phyloP scores from a whole-genome alignment of 2,797 vertebrate species.

The Gadopsis marmoratus region DNA sequence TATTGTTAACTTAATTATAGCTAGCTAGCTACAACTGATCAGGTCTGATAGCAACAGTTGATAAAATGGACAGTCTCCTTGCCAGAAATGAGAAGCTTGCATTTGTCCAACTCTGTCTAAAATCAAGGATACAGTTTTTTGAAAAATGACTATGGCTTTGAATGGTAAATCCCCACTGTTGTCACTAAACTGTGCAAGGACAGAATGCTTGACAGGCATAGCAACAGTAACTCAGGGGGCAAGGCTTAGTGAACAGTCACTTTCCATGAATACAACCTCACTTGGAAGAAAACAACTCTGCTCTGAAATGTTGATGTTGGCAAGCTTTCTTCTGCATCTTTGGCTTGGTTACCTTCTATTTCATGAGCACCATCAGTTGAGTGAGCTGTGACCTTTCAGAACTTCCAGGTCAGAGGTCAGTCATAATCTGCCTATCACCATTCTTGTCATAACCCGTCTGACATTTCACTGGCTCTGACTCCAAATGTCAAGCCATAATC shows the following conservation, averaged over 20 bases:
- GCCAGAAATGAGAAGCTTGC: background rate
- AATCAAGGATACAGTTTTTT: background rate
- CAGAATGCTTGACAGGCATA: background rate
- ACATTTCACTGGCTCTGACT: slow-evolving; percentile 82
- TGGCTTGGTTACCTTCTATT: slow-evolving; percentile 36
- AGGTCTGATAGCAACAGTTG: background rate
- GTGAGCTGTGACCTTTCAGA: slow-evolving; percentile 77
- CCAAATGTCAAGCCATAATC: slow-evolving; percentile 86
- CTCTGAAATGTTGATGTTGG: slow-evolving; percentile 30
- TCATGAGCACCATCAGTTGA: slow-evolving; percentile 58
- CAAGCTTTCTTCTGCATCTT: slow-evolving; percentile 39
- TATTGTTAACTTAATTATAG: background rate
- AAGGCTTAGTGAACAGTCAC: background rate
- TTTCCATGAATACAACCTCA: slow-evolving; percentile 15
- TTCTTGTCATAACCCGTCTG: slow-evolving; percentile 83
- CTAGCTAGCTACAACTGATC: too few species aligned
- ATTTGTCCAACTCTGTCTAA: background rate
- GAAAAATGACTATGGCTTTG: background rate
- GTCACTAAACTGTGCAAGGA: background rate
- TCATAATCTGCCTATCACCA: slow-evolving; percentile 84
- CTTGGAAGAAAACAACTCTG: background rate
- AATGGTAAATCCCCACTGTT: background rate
- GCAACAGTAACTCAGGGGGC: background rate
- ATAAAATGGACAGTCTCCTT: background rate
- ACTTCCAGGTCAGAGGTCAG: slow-evolving; percentile 78